These are phyloP conservation scores for Teinopalpus imperialis DNA, from an alignment of 2,888 invertebrate species.

Conservation along the genomic window DNA sequence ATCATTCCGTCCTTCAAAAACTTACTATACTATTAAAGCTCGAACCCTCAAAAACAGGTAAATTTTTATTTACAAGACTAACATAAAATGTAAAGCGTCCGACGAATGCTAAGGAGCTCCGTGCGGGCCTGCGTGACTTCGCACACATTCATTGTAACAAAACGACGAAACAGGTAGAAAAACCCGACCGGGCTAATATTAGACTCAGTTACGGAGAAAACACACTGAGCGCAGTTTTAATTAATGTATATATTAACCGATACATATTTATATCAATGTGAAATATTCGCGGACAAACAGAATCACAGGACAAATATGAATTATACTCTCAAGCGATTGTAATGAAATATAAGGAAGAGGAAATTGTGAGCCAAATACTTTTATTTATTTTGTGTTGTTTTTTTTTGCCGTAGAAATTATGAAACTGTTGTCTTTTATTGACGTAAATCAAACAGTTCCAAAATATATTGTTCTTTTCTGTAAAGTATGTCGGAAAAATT, in stretches of 20 bases:
- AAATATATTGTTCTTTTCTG: too few species aligned
- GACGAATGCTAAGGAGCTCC: conserved; percentile 53
- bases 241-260: conserved; percentile 34
- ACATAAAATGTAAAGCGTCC: conserved; percentile 50
- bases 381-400: too few species aligned
- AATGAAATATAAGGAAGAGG: too few species aligned
- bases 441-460: too few species aligned
- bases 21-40: too few species aligned
- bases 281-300: not conserved
- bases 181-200: conserved; percentile 54
- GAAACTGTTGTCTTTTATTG: too few species aligned
- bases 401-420: too few species aligned
- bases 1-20: too few species aligned
- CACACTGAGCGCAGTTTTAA: conserved; percentile 39
- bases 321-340: conserved; percentile 1
- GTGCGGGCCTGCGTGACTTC: conserved; percentile 59
- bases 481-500: too few species aligned
- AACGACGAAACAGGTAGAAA: conserved; percentile 61
- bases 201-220: conserved; percentile 50
- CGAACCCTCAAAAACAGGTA: conserved; percentile 2
- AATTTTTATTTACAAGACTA: conserved; percentile 36
- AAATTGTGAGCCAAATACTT: too few species aligned
- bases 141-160: conserved; percentile 64
- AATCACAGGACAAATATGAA: too few species aligned
- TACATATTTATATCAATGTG: conserved; percentile 2